Conservation (phyloP, 2,888 invertebrate species). For the Dysmachus trigonus region DNA sequence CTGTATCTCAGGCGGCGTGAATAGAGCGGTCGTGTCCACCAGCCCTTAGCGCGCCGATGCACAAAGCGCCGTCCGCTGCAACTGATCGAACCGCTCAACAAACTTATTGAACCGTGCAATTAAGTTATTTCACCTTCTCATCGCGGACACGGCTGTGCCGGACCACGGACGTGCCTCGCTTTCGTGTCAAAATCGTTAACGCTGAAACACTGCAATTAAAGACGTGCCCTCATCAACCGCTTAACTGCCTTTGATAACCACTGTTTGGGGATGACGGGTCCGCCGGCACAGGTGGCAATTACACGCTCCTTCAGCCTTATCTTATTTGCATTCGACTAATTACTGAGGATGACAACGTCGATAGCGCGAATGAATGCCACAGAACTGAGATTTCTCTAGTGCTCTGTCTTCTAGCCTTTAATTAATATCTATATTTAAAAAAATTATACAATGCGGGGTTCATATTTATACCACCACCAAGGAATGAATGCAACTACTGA, state of each 20-base stretch:
- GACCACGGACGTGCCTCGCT: background rate
- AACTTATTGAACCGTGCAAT: slow-evolving; percentile 35
- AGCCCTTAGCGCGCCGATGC: background rate
- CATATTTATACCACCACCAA: too few relatives aligned
- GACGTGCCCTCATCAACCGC: slow-evolving; percentile 48
- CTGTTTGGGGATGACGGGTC: slow-evolving; percentile 6
- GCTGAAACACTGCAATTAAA: slow-evolving; percentile 48
- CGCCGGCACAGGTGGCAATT: slow-evolving; percentile 15
- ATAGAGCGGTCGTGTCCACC: background rate
- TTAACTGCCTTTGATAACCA: slow-evolving; percentile 36
- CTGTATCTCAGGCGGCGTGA: background rate
- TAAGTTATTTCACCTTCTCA: slow-evolving; percentile 35
- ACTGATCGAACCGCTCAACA: slow-evolving; percentile 19
- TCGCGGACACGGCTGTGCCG: background rate
- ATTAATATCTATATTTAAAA: background rate
- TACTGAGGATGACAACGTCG: slow-evolving; percentile 26
- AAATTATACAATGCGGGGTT: too few relatives aligned
- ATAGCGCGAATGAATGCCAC: background rate
- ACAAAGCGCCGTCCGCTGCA: background rate
- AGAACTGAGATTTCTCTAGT: background rate
- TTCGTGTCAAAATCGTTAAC: slow-evolving; percentile 44
- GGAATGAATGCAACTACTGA: too few relatives aligned
- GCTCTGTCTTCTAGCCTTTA: too few relatives aligned
- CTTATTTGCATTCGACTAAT: slow-evolving; percentile 28
- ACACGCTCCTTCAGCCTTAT: background rate